Evolutionary conservation across 2,888 invertebrate species (phyloP), one percentile per base, ranked within the genome.

Genomic region (Athalia cordata): DNA sequence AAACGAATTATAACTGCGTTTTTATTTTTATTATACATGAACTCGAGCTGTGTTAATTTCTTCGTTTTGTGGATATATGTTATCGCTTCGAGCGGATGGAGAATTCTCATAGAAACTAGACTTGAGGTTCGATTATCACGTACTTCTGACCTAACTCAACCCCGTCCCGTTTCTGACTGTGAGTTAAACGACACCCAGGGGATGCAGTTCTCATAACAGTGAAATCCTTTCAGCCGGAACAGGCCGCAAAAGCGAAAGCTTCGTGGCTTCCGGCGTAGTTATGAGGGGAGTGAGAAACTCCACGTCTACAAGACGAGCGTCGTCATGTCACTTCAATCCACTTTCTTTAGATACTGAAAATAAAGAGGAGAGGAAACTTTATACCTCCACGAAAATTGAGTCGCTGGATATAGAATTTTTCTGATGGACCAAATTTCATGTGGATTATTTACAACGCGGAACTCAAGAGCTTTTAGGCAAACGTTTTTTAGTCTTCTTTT

Each of bases 161-260:
- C 68, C 43, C 6, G 11, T 50, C 6, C 66, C 13, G 50, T 9
- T 68, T 68, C 29, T 29, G 29, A 29, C 29, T 29, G 52, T 52
- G 11, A 15, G 68, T 68, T 68, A 52, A 68, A 68, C 68, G 55
- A 55, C 68, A 52, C 52, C 67, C 68, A 43, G 29, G 52, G 68
- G 68, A 55, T 55, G 68, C 72, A 47, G 29, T 72, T 59, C 59
- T 72, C 43, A 72, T 72, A 72, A 72, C 57, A 72, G 59, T 59
- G 72, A 72, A 72, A 72, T 72, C 72, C 72, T 59, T 57, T 72
- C 72, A 72, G 57, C 8, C 72, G 13, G 59, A 72, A 59, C 52
- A 59, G 47, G 47, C 45, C 59, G 57, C 72, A 59, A 59, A 59
- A 57, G 59, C 45, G 52, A 72, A 57, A 72, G 72, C 57, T 47